A percentile compares a stretch with the other conserved stretches of the same genome.
Evolutionary conservation across 2,888 invertebrate species (phyloP).

Genomic region (Steinernema hermaphroditum): DNA sequence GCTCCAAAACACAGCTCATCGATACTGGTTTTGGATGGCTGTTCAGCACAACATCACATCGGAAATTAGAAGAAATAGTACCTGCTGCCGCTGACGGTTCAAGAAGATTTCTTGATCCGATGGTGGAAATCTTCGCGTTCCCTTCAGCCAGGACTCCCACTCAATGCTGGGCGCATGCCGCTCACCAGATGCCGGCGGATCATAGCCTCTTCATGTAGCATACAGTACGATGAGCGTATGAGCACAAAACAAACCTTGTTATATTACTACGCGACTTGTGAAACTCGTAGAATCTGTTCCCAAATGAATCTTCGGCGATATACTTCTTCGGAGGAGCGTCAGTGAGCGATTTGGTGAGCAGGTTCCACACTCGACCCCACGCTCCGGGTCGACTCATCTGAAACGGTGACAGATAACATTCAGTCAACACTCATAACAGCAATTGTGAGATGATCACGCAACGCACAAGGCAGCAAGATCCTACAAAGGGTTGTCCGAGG

Average conservation of each 20-base stretch:
- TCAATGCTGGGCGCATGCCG: constrained; percentile 51
- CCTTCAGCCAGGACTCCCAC: constrained; percentile 62
- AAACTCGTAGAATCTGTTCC: constrained; percentile 62
- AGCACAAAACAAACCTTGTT: neutral
- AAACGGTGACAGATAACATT: too few species aligned
- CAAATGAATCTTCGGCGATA: constrained; percentile 56
- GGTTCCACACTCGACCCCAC: constrained; percentile 48
- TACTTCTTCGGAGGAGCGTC: constrained; percentile 46
- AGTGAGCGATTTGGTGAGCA: constrained; percentile 50
- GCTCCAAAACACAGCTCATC: too few species aligned
- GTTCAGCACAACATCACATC: too few species aligned
- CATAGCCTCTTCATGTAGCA: constrained; percentile 62
- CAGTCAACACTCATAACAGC: too few species aligned
- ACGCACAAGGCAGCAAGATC: too few species aligned
- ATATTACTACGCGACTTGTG: constrained; percentile 38
- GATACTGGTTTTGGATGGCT: too few species aligned
- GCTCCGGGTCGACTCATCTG: constrained; percentile 56
- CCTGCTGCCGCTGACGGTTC: constrained; percentile 57
- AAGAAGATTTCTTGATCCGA: constrained; percentile 58
- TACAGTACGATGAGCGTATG: neutral
- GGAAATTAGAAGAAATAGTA: too few species aligned
- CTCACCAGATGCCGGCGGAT: constrained; percentile 42
- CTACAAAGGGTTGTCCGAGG: too few species aligned
- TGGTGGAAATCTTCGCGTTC: constrained; percentile 61
- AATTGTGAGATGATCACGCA: too few species aligned